Percentiles rank a stretch among this genome's conserved stretches.
phyloP scores from a whole-genome alignment of 2,888 invertebrate species.

The Melipona beecheii region DNA sequence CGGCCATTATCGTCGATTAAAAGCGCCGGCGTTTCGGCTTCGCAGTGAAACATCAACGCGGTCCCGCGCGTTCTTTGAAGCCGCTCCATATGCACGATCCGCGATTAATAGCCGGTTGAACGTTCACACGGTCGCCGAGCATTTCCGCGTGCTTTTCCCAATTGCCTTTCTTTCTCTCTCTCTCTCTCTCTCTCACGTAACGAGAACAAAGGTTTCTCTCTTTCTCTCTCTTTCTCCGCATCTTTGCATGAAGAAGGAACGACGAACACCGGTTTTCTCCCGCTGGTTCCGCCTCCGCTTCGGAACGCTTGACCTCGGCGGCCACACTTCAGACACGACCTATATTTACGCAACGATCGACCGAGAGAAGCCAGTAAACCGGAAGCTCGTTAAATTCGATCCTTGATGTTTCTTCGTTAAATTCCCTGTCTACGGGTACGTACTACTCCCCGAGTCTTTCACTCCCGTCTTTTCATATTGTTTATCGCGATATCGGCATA shows the following conservation, averaged over 20 bases:
- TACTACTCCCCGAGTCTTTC: background rate
- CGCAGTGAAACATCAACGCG: background rate
- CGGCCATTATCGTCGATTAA: constrained; percentile 13
- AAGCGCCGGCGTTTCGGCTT: background rate
- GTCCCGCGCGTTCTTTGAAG: constrained; percentile 1
- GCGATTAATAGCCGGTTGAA: constrained; percentile 22
- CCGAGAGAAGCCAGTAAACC: constrained; percentile 38
- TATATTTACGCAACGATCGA: constrained; percentile 49
- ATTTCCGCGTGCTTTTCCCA: constrained; percentile 28
- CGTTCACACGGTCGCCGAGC: constrained; percentile 39
- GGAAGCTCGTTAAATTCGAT: constrained; percentile 56
- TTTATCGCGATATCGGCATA: background rate
- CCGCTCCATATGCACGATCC: background rate
- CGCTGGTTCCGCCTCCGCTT: constrained; percentile 22
- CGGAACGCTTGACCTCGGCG: constrained; percentile 55
- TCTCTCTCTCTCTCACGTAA: background rate
- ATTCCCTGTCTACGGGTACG: background rate
- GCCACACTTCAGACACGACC: constrained; percentile 48
- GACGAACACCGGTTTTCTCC: constrained; percentile 35
- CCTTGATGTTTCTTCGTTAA: constrained; percentile 51
- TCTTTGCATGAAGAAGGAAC: constrained; percentile 47
- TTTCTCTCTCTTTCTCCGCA: constrained; percentile 8
- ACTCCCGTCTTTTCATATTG: background rate
- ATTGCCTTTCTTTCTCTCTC: background rate
- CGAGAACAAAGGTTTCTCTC: constrained; percentile 54